Conservation (phyloP, 2,888 invertebrate genomes). For the Dexiosoma caninum region DNA sequence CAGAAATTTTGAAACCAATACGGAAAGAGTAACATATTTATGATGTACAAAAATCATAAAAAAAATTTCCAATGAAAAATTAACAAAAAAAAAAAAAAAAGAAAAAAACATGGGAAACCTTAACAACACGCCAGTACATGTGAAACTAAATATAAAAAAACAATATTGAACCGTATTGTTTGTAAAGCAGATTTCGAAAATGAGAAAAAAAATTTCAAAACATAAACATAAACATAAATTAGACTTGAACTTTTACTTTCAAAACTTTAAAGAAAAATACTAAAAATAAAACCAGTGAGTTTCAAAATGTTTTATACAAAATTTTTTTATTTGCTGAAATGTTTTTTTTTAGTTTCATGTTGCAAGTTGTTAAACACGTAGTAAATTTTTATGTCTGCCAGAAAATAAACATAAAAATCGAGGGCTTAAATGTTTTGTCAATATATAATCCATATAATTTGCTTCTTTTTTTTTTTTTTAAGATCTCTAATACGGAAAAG, state of each 20-base stretch:
- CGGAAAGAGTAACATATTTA: slow-evolving; percentile 50
- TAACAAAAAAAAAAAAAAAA: background rate
- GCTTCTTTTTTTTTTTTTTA: background rate
- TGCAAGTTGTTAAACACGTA: slow-evolving; percentile 59
- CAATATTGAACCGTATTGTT: slow-evolving; percentile 46
- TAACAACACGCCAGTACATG: slow-evolving; percentile 46
- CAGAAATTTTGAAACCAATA: background rate
- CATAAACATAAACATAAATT: slow-evolving; percentile 59
- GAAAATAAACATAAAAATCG: slow-evolving; percentile 55
- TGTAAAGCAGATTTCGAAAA: slow-evolving; percentile 20
- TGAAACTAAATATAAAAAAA: background rate
- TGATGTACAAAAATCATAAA: slow-evolving; percentile 54
- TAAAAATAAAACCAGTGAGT: slow-evolving; percentile 40
- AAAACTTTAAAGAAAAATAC: slow-evolving; percentile 34
- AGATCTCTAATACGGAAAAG: slow-evolving; percentile 54
- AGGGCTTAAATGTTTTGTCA: slow-evolving; percentile 49
- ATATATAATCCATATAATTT: slow-evolving; percentile 30
- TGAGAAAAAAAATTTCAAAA: background rate
- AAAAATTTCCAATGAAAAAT: slow-evolving; percentile 37
- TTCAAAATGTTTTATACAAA: slow-evolving; percentile 44
- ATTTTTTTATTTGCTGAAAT: slow-evolving; percentile 16
- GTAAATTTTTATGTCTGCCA: slow-evolving; percentile 55
- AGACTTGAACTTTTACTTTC: slow-evolving; percentile 61
- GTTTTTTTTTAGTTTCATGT: slow-evolving; percentile 30
- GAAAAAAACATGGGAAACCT: background rate